Conservation (phyloP, 2,113 vertebrate genomes). For the Orcinus orca region DNA sequence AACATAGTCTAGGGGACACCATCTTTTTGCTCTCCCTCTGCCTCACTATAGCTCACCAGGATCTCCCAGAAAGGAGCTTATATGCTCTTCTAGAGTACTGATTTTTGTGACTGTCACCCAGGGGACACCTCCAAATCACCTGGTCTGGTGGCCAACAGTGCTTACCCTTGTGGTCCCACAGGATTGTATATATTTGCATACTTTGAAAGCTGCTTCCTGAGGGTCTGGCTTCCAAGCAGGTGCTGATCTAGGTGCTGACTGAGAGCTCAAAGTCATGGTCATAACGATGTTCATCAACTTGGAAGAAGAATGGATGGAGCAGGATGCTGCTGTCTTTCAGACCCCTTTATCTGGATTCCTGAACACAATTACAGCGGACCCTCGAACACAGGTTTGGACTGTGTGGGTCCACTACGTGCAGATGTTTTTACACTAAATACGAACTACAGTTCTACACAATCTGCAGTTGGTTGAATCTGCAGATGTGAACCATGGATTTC, state of each 20-base stretch:
- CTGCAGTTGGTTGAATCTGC: neutral
- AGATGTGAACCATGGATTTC: neutral
- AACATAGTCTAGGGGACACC: neutral
- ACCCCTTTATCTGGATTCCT: neutral
- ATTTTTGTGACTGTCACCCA: neutral
- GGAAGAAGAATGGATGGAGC: neutral
- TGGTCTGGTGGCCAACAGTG: neutral
- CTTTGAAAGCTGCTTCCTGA: neutral
- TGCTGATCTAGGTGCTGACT: neutral
- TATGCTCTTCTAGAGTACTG: neutral
- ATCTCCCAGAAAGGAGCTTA: neutral
- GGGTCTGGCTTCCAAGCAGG: neutral
- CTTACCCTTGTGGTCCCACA: neutral
- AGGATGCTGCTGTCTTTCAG: neutral
- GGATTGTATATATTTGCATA: neutral
- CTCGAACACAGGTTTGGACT: neutral
- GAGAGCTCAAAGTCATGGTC: neutral
- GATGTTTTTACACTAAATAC: neutral
- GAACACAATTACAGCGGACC: neutral
- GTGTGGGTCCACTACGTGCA: neutral
- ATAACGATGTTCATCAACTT: neutral
- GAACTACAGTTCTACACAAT: neutral
- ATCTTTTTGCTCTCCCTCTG: neutral
- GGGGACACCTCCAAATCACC: neutral
- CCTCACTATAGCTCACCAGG: neutral